phyloP scores from a whole-genome alignment of 30 jellyfish, hydroid and myxozoan species.

The Clytia hemisphaerica region DNA sequence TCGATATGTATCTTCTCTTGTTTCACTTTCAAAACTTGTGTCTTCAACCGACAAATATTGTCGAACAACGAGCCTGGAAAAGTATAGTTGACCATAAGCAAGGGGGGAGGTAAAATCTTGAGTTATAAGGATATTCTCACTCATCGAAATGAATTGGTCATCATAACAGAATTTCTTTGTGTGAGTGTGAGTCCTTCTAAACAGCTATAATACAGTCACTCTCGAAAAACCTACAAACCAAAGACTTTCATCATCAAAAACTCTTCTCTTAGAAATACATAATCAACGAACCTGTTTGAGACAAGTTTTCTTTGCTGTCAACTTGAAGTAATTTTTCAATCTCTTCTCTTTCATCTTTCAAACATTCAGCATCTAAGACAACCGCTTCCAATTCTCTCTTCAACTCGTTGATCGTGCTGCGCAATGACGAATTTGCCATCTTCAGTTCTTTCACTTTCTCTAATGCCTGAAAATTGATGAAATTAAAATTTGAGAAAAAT shows the following conservation, averaged over 20 bases:
- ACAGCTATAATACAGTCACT: too few species aligned
- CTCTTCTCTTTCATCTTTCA: slow-evolving; percentile 73
- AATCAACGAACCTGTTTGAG: slow-evolving; percentile 28
- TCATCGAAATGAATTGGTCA: too few species aligned
- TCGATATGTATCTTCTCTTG: slow-evolving; percentile 53
- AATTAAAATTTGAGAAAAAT: too few species aligned
- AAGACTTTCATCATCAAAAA: slow-evolving; percentile 34
- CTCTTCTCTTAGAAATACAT: too few species aligned
- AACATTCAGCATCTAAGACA: slow-evolving; percentile 53
- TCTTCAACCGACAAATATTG: slow-evolving; percentile 4
- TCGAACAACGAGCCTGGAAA: slow-evolving; percentile 14
- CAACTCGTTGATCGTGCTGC: slow-evolving; percentile 61
- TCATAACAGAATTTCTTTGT: too few species aligned
- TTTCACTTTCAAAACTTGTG: slow-evolving; percentile 31
- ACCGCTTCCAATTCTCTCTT: slow-evolving; percentile 66
- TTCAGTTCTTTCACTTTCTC: too few species aligned
- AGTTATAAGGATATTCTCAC: too few species aligned
- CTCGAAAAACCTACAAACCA: slow-evolving; percentile 44
- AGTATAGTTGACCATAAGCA: too few species aligned
- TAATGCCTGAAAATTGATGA: too few species aligned
- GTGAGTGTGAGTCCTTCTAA: too few species aligned
- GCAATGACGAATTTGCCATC: too few species aligned
- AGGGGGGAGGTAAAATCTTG: too few species aligned
- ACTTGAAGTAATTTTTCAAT: slow-evolving; percentile 40
- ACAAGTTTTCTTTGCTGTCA: slow-evolving; percentile 11